phyloP scores from a whole-genome alignment of 2,888 invertebrate species.

The Gastrophysa polygoni region DNA sequence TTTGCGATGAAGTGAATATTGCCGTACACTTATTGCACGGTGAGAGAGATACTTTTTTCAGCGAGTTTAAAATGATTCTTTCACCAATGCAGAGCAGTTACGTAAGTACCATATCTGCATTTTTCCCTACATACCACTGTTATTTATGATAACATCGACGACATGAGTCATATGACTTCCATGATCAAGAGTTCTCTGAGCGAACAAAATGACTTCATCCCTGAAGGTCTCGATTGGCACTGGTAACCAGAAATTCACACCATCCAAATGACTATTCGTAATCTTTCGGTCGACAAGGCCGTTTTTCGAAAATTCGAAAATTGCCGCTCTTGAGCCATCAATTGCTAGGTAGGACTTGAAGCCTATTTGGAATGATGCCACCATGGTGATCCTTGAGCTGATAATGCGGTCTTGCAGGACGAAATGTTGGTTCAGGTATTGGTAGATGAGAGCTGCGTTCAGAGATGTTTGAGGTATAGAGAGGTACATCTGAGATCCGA shows the following conservation, averaged over 20 bases:
- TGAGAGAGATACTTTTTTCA: too few species aligned
- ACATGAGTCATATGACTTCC: slow-evolving; percentile 45
- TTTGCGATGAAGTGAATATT: too few species aligned
- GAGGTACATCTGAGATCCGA: slow-evolving; percentile 44
- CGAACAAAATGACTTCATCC: slow-evolving; percentile 58
- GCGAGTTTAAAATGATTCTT: too few species aligned
- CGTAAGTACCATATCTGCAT: too few species aligned
- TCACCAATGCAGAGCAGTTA: too few species aligned
- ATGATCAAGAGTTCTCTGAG: slow-evolving; percentile 52
- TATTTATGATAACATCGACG: slow-evolving; percentile 51
- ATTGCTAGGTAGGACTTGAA: slow-evolving; percentile 54
- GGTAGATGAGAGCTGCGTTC: slow-evolving; percentile 45
- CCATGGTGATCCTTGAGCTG: slow-evolving; percentile 42
- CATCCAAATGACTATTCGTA: slow-evolving; percentile 45
- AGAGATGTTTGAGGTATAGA: slow-evolving; percentile 48
- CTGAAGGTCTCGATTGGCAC: slow-evolving; percentile 56
- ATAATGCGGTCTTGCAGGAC: slow-evolving; percentile 42
- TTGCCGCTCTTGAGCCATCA: slow-evolving; percentile 50
- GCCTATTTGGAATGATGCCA: slow-evolving; percentile 52
- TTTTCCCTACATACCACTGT: slow-evolving; percentile 40
- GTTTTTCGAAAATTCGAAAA: slow-evolving; percentile 48
- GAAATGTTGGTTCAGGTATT: slow-evolving; percentile 44
- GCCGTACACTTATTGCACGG: too few species aligned
- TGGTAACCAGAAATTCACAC: slow-evolving; percentile 51
- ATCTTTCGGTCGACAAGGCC: slow-evolving; percentile 43